Percentiles rank a stretch among this genome's conserved stretches.
Evolutionary conservation across 92 coral and sea anemone species (phyloP).

Genomic region (Montipora capitata): DNA sequence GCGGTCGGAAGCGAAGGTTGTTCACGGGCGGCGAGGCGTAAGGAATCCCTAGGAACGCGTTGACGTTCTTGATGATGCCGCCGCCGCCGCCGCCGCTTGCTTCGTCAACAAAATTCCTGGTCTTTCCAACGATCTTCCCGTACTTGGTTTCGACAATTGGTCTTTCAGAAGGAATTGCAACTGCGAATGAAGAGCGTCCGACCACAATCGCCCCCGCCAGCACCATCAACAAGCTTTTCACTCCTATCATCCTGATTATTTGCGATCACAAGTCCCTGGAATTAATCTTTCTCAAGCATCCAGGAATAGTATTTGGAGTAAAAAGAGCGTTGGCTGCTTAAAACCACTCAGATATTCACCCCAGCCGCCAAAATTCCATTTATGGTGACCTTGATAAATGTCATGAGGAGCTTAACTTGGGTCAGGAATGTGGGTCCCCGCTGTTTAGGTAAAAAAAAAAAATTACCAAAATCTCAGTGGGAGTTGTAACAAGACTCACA

Average conservation of each 20-base stretch:
- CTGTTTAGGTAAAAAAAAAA: no score
- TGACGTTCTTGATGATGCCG: slow-evolving; percentile 11
- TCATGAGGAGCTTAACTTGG: no score
- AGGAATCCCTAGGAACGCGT: slow-evolving; percentile 67
- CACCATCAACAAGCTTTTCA: slow-evolving; percentile 24
- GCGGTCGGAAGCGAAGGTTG: slow-evolving; percentile 56
- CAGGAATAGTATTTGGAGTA: not conserved
- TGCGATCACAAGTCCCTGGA: slow-evolving; percentile 1
- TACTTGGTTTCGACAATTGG: slow-evolving; percentile 49
- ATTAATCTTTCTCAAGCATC: slow-evolving; percentile 27
- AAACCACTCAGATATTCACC: slow-evolving; percentile 35
- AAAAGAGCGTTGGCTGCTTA: not conserved
- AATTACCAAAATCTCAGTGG: no score
- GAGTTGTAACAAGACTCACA: no score
- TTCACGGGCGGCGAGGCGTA: slow-evolving; percentile 71
- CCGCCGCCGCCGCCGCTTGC: not conserved
- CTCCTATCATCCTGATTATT: slow-evolving; percentile 20
- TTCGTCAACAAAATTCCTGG: slow-evolving; percentile 10
- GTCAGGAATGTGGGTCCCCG: no score
- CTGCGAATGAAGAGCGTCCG: not conserved
- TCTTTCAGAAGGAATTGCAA: slow-evolving; percentile 25
- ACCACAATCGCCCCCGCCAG: no score
- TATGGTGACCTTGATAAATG: no score
- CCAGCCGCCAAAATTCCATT: slow-evolving; percentile 20
- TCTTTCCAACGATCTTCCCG: slow-evolving; percentile 60